These are phyloP conservation scores for Platygyra sinensis DNA, from an alignment of 64 coral and sea anemone species.

Conservation along the genomic window DNA sequence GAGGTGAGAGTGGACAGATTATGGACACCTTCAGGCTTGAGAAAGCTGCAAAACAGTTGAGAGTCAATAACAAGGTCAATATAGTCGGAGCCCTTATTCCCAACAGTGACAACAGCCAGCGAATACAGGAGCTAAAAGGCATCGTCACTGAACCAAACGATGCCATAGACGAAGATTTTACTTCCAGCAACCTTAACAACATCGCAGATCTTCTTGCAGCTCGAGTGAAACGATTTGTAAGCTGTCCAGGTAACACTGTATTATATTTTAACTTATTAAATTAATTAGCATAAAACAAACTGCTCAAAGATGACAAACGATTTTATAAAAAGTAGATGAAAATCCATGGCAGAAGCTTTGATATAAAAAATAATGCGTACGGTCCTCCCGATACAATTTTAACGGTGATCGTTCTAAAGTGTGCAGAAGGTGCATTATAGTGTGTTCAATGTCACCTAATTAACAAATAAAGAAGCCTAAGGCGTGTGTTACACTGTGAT, in stretches of 20 bases:
- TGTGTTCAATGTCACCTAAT: too few relatives aligned
- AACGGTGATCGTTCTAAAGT: too few relatives aligned
- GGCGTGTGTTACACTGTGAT: too few relatives aligned
- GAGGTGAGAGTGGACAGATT: neutral
- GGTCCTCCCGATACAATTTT: too few relatives aligned
- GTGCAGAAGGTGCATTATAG: too few relatives aligned
- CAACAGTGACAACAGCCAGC: neutral
- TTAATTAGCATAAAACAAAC: too few relatives aligned
- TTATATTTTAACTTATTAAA: too few relatives aligned
- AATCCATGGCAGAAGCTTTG: too few relatives aligned
- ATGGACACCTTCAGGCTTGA: slow-evolving; percentile 11
- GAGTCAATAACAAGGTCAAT: slow-evolving; percentile 25
- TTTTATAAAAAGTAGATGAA: too few relatives aligned
- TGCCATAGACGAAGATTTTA: neutral
- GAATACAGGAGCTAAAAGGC: slow-evolving; percentile 46
- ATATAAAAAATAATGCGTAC: too few relatives aligned
- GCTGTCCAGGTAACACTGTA: neutral
- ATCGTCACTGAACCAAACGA: slow-evolving; percentile 30
- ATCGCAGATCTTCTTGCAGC: slow-evolving; percentile 14
- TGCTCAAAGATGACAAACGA: too few relatives aligned
- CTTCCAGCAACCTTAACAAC: neutral
- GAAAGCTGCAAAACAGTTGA: slow-evolving; percentile 8
- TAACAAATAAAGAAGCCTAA: too few relatives aligned
- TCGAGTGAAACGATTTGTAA: neutral
- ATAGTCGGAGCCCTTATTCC: slow-evolving; percentile 38